Evolutionary conservation across 2,113 vertebrate species (phyloP), one percentile per base, ranked within the genome.

Genomic region (Limnothrissa miodon): DNA sequence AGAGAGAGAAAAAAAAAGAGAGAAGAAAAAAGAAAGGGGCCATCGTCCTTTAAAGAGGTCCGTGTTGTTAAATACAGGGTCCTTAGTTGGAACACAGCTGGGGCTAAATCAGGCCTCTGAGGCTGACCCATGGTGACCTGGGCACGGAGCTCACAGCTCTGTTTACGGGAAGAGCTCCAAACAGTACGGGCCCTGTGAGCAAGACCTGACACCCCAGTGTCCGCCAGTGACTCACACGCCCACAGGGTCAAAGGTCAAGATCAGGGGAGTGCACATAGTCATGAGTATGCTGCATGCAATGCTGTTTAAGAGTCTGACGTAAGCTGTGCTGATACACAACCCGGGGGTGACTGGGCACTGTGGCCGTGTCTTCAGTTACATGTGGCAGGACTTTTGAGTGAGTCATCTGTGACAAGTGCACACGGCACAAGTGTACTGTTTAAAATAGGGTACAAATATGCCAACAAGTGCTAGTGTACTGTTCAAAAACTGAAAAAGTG

Each of bases 81-180:
- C 29, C 66, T 33, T 5, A 74, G 25, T n/a, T 1, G 33, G 25
- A 33, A 17, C 88, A 86, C 87, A 89, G 90, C 84, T 85, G 86
- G 88, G 87, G 90, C 89, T 86, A 88, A 87, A 90, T 85, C 89
- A 86, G 87, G 81, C 86, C 85, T 80, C 90, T 86, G 66, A 86
- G 83, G 39, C 84, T 94, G 93, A 95, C 93, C 93, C 88, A 3
- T 59, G 86, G 86, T 87, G 81, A 88, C 89, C 78, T 85, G 85
- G 88, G 85, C 88, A 88, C 83, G 80, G 79, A 88, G 91, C 87
- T 48, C 83, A 80, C 79, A 17, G 89, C 80, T 83, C 89, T 93
- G 92, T 94, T 95, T 94, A 94, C 93, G 90, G 93, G 93, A 93
- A 95, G 89, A 62, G 86, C 66, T 74, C 87, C 84, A 87, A 90